Evolutionary conservation across 53 echinoderm and acorn worm genomes (phyloP).

Genomic region (Henricia sp.): DNA sequence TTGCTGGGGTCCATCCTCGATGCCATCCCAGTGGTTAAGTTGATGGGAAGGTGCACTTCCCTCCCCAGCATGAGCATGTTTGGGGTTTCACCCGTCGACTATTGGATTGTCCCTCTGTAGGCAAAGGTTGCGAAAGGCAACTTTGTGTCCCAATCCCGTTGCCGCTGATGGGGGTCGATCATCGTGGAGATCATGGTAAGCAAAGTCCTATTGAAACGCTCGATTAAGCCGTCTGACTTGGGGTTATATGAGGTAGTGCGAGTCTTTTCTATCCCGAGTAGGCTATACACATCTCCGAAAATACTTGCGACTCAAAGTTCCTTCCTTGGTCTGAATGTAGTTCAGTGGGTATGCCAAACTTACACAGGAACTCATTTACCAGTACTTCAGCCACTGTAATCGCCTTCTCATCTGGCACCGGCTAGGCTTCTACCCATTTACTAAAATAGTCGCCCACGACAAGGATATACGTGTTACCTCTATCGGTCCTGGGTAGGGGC

Average conservation of each 20-base stretch:
- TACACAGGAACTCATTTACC: neutral
- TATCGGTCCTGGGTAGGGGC: slow-evolving; percentile 25
- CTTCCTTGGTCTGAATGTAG: neutral
- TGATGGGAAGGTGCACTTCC: neutral
- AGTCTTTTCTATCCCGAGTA: neutral
- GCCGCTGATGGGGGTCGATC: neutral
- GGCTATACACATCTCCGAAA: neutral
- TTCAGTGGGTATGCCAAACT: neutral
- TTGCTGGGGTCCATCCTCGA: neutral
- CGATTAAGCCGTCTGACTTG: neutral
- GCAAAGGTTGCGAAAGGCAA: neutral
- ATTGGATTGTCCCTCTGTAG: slow-evolving; percentile 1
- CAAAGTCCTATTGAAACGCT: neutral
- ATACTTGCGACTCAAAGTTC: too few relatives aligned
- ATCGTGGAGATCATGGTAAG: neutral
- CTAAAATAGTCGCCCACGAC: slow-evolving; percentile 52
- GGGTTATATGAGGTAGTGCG: neutral
- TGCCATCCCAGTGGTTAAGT: neutral
- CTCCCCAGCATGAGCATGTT: slow-evolving; percentile 9
- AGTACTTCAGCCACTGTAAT: slow-evolving; percentile 11
- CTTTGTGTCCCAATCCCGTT: slow-evolving; percentile 1
- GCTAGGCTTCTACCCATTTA: slow-evolving; percentile 37
- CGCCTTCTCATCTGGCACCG: slow-evolving; percentile 21
- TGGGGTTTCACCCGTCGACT: slow-evolving; percentile 15
- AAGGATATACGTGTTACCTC: slow-evolving; percentile 37